Percentiles rank a stretch among this genome's conserved stretches.
phyloP scores from a whole-genome alignment of 2,113 vertebrate genomes.

The Manacus vitellinus region DNA sequence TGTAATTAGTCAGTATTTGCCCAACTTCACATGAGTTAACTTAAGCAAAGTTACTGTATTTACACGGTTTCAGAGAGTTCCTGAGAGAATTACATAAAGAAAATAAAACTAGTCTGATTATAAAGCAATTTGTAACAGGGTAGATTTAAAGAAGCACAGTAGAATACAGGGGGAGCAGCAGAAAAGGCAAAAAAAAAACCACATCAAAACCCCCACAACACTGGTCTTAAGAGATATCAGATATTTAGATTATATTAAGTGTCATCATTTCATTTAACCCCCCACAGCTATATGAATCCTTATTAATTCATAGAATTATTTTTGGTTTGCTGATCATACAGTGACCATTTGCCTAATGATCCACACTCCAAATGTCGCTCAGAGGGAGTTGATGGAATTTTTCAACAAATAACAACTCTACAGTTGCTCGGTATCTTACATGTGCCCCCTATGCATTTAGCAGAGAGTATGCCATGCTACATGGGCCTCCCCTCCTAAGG shows the following conservation, averaged over 20 bases:
- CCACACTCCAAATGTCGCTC: neutral
- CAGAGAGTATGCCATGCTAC: neutral
- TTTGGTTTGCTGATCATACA: neutral
- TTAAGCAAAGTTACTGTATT: neutral
- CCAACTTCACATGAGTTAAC: neutral
- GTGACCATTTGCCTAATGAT: neutral
- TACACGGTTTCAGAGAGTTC: neutral
- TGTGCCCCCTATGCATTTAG: neutral
- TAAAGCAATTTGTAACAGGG: neutral
- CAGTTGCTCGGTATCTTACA: neutral
- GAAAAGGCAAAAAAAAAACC: accelerated
- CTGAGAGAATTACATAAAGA: neutral
- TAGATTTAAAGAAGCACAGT: neutral
- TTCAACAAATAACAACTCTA: neutral
- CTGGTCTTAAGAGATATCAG: neutral
- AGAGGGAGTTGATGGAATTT: neutral
- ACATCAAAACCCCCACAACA: neutral
- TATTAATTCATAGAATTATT: neutral
- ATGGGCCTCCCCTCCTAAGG: neutral
- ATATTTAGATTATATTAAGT: neutral
- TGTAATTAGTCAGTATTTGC: neutral
- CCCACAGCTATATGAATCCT: neutral
- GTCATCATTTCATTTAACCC: neutral
- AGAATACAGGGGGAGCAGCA: neutral
- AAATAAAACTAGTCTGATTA: neutral